These are phyloP conservation scores for Dicaeum eximium DNA, from an alignment of 2,113 vertebrate species.

Conservation along the genomic window DNA sequence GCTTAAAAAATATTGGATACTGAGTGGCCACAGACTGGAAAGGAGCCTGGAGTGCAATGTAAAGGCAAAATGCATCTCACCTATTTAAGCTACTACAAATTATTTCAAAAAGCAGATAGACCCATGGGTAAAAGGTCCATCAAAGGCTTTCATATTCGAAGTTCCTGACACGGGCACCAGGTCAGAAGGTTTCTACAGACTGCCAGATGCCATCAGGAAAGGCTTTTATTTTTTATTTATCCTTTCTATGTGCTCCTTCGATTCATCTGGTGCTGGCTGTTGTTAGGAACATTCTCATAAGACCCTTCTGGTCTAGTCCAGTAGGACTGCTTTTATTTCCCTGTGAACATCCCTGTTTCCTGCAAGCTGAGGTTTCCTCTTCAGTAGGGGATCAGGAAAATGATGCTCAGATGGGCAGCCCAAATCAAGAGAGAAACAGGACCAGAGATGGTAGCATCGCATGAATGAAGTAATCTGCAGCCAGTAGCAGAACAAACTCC, in stretches of 20 bases:
- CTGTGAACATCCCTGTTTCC: background rate
- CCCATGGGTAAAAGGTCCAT: background rate
- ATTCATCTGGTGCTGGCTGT: background rate
- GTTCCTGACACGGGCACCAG: rapidly evolving
- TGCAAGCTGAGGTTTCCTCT: background rate
- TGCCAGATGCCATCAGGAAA: background rate
- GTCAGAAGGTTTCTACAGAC: background rate
- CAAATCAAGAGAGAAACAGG: background rate
- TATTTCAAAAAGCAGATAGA: background rate
- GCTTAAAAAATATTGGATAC: background rate
- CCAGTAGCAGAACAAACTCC: background rate
- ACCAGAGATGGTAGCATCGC: background rate
- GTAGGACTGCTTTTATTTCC: background rate
- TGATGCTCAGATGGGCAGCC: background rate
- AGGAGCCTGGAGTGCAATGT: background rate
- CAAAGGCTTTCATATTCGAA: background rate
- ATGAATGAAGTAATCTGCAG: background rate
- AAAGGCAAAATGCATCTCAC: background rate
- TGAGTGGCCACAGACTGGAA: background rate
- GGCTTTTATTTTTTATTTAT: background rate
- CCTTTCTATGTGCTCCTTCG: background rate
- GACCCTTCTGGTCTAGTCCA: background rate
- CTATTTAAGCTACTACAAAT: background rate
- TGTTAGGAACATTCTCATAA: background rate
- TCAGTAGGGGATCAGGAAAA: background rate